Conservation (phyloP, 2,113 vertebrate genomes). For the Rhinoptilus africanus region DNA sequence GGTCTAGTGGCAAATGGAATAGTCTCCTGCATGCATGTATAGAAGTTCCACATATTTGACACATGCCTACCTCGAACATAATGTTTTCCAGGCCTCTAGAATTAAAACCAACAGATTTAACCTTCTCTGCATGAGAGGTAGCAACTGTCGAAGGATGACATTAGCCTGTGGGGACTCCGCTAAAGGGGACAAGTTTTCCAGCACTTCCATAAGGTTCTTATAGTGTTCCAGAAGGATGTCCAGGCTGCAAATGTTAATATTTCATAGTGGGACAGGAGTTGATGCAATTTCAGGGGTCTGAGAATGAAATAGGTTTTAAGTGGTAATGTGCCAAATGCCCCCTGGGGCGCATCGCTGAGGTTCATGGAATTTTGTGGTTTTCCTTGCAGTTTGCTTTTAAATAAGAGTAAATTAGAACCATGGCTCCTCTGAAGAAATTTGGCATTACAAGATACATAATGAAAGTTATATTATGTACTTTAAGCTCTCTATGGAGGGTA, state of each 20-base stretch:
- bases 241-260: neutral
- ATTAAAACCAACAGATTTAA: neutral
- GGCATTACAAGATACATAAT: neutral
- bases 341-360: neutral
- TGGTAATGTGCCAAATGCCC: neutral
- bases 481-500: neutral
- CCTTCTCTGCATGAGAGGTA: neutral
- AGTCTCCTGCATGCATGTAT: neutral
- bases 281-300: neutral
- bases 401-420: slow-evolving; percentile 12
- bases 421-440: neutral
- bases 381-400: slow-evolving; percentile 12
- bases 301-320: neutral
- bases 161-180: neutral
- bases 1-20: neutral
- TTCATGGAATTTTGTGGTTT: slow-evolving; percentile 20
- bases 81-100: neutral
- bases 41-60: neutral
- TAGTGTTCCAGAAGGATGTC: neutral
- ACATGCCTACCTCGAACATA: neutral
- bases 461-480: neutral
- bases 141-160: neutral
- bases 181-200: neutral
- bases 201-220: neutral
- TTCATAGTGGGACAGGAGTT: neutral